Percentiles rank a stretch among this genome's conserved stretches.
Evolutionary conservation across 2,888 invertebrate species (phyloP).

Genomic region (Troides helena): DNA sequence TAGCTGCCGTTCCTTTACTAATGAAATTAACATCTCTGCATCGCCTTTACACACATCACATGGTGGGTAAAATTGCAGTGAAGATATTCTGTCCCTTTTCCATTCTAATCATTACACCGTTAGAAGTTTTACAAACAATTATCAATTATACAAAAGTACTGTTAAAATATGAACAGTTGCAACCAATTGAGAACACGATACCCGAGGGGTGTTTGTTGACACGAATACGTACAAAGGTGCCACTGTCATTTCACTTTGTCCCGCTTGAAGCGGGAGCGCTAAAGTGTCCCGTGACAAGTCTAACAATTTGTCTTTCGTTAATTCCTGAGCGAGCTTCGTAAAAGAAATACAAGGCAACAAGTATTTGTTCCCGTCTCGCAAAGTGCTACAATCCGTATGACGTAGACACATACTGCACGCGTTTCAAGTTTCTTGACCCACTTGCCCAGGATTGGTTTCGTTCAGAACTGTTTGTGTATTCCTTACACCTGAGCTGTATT

Average conservation of each 20-base stretch:
- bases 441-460: conserved; percentile 3
- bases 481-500: not conserved
- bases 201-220: conserved; percentile 1
- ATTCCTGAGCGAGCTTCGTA: conserved; percentile 17
- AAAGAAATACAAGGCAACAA: conserved; percentile 19
- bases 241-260: conserved; percentile 14
- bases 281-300: conserved; percentile 13
- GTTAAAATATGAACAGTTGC: not conserved
- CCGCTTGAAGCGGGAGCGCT: conserved; percentile 1
- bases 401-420: conserved; percentile 24
- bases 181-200: not conserved
- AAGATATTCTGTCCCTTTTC: no score
- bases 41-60: no score
- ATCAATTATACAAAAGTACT: no score
- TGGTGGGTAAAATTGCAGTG: no score
- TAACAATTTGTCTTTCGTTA: conserved; percentile 29
- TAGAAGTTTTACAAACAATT: no score
- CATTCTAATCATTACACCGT: no score
- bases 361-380: conserved; percentile 15
- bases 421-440: conserved; percentile 16
- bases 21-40: no score
- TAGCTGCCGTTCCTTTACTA: no score
- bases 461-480: not conserved
- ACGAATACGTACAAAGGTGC: conserved; percentile 11
- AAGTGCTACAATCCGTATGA: conserved; percentile 23